phyloP scores from a whole-genome alignment of 2,113 vertebrate species.

The Grantiella picta region DNA sequence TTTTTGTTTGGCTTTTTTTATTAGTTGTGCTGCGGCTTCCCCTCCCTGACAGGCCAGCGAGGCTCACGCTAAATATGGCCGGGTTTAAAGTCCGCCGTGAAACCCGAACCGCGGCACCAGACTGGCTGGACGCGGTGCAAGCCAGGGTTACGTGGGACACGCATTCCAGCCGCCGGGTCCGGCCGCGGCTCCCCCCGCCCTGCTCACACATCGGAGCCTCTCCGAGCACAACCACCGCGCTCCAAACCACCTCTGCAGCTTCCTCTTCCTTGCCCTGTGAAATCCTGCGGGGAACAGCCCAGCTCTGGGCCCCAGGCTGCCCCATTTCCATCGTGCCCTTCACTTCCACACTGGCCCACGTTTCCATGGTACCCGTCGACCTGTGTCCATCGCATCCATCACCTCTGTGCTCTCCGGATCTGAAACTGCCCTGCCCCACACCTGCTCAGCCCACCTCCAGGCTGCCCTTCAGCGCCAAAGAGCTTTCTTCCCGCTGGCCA shows the following conservation, averaged over 20 bases:
- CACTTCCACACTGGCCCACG: fast-evolving
- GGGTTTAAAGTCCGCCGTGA: slow-evolving; percentile 76
- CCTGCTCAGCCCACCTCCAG: not conserved
- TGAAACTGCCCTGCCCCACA: not conserved
- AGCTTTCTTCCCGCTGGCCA: not conserved
- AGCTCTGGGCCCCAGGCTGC: not conserved
- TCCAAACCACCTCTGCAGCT: not conserved
- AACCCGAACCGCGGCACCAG: slow-evolving; percentile 89
- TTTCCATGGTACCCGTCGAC: not conserved
- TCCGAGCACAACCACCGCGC: not conserved
- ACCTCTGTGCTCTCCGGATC: fast-evolving
- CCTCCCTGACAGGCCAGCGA: slow-evolving; percentile 23
- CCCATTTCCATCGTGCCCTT: not conserved
- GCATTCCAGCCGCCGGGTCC: slow-evolving; percentile 68
- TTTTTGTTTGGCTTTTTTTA: slow-evolving; percentile 66
- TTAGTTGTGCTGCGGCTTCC: slow-evolving; percentile 60
- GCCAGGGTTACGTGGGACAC: slow-evolving; percentile 71
- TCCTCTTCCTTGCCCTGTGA: not conserved
- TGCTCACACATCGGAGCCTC: not conserved
- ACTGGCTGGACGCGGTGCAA: slow-evolving; percentile 83
- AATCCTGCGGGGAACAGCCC: not conserved
- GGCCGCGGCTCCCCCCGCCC: not conserved
- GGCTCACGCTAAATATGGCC: slow-evolving; percentile 85
- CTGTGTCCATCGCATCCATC: fast-evolving
- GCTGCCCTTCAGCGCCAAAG: not conserved